phyloP scores from a whole-genome alignment of 2,797 vertebrate genomes.

The Melanitta fusca region DNA sequence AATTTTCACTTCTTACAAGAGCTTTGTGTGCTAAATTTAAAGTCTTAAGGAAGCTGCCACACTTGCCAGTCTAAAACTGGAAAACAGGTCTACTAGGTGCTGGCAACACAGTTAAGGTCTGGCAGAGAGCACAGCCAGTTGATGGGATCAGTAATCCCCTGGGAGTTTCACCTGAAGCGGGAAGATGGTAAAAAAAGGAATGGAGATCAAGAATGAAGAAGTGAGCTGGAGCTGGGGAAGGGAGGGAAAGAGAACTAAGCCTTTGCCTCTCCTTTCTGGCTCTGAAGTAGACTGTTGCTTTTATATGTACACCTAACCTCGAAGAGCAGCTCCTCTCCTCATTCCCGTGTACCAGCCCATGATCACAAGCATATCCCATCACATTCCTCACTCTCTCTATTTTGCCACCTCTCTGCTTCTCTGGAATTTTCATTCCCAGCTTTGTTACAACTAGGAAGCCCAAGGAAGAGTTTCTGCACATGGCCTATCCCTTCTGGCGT shows the following conservation, averaged over 20 bases:
- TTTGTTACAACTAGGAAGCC: background rate
- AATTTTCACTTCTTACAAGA: background rate
- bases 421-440: background rate
- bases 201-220: background rate
- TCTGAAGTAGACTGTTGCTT: background rate
- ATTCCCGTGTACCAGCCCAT: background rate
- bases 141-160: background rate
- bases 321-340: background rate
- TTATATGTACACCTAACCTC: background rate
- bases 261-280: background rate
- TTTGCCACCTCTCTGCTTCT: background rate
- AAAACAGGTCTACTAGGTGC: background rate
- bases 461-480: conserved; percentile 3
- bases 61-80: background rate
- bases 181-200: background rate
- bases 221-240: background rate
- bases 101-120: background rate
- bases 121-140: background rate
- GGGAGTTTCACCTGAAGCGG: background rate
- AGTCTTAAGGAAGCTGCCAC: background rate
- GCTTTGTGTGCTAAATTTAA: background rate
- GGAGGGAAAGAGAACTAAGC: background rate
- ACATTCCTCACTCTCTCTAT: background rate
- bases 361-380: background rate
- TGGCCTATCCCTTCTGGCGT: background rate